These are phyloP conservation scores for Heloderma charlesbogerti DNA, from an alignment of 2,113 vertebrate species.

Conservation along the genomic window DNA sequence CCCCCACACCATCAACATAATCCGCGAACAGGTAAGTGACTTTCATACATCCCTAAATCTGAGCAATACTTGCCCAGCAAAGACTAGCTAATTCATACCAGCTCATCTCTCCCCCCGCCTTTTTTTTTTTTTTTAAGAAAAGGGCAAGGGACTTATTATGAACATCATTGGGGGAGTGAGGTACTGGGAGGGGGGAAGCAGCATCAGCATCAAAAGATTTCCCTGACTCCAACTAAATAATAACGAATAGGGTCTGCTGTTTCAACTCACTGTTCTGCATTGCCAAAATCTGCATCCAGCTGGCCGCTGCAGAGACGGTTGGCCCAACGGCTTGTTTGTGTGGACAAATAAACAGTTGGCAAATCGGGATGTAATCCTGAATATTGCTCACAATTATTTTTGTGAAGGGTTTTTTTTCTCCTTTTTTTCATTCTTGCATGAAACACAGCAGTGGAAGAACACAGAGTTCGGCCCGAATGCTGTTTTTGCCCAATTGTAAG, in stretches of 20 bases:
- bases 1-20: no score
- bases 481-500: no score
- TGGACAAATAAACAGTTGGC: background rate
- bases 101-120: no score
- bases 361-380: background rate
- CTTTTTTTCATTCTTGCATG: background rate
- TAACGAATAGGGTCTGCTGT: background rate
- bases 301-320: no score
- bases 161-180: background rate
- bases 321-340: background rate
- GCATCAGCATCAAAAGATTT: background rate
- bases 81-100: background rate
- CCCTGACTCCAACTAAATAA: background rate
- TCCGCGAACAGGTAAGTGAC: no score
- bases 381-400: background rate
- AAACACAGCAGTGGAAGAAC: background rate
- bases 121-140: no score
- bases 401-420: no score
- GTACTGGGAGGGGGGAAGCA: no score
- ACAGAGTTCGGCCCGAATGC: background rate
- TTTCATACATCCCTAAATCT: background rate
- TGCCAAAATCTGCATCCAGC: slow-evolving; percentile 2
- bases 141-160: background rate
- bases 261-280: background rate
- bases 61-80: background rate